phyloP scores from a whole-genome alignment of 2,113 vertebrate genomes.

The Struthidea cinerea region DNA sequence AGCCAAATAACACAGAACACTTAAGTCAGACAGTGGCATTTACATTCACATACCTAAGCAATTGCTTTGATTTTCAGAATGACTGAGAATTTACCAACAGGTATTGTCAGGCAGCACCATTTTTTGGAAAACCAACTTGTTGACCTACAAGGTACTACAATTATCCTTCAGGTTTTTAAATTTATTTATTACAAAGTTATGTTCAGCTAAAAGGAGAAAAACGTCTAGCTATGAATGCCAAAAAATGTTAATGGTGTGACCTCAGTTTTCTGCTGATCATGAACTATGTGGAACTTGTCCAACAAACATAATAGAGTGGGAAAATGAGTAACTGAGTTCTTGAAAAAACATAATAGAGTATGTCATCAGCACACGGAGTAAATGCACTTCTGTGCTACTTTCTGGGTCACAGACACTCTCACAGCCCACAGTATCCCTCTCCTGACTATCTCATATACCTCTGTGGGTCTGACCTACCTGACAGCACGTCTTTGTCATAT shows the following conservation, averaged over 20 bases:
- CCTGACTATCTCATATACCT: neutral
- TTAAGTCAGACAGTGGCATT: neutral
- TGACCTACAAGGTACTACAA: neutral
- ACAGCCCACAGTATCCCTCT: neutral
- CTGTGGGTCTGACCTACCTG: neutral
- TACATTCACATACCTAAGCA: neutral
- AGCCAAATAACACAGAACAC: neutral
- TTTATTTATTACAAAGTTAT: neutral
- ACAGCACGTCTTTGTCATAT: neutral
- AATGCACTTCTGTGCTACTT: neutral
- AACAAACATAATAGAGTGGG: neutral
- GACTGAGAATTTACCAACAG: neutral
- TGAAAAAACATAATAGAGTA: neutral
- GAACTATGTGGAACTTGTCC: neutral
- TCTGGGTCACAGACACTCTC: neutral
- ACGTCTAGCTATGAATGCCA: neutral
- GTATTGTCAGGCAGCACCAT: neutral
- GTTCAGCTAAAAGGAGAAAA: neutral
- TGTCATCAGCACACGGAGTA: neutral
- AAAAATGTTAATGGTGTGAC: neutral
- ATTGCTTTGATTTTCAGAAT: neutral
- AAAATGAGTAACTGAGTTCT: neutral
- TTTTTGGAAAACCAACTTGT: neutral
- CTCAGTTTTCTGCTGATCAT: neutral
- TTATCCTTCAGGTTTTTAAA: neutral